Conservation (phyloP, 2,113 vertebrate genomes). For the Laterallus jamaicensis region DNA sequence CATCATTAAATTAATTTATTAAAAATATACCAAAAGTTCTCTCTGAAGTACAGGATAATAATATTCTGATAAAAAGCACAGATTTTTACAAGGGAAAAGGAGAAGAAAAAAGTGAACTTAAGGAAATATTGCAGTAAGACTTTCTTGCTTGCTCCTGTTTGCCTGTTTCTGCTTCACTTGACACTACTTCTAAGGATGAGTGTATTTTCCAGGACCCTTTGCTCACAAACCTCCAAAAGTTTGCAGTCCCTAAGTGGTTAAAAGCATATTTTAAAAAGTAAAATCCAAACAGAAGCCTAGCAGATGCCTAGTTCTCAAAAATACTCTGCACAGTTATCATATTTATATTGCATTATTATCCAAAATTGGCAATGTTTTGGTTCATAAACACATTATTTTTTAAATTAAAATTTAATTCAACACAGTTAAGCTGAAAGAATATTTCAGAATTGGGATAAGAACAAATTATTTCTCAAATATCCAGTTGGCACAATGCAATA, state of each 20-base stretch:
- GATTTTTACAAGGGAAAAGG: neutral
- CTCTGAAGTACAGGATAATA: neutral
- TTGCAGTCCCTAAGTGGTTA: neutral
- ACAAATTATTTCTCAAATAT: neutral
- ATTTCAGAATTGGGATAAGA: neutral
- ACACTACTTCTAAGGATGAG: neutral
- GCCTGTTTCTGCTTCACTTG: neutral
- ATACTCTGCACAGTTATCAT: neutral
- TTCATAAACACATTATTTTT: neutral
- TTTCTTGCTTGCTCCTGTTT: conserved; percentile 8
- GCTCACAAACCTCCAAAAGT: neutral
- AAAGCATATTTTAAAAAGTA: neutral
- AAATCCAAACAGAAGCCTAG: conserved; percentile 1
- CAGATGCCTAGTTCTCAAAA: neutral
- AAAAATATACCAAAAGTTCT: neutral
- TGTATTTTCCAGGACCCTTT: neutral
- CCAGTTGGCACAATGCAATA: neutral
- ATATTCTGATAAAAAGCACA: neutral
- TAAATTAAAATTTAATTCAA: neutral
- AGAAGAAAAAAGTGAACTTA: neutral
- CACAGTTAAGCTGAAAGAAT: neutral
- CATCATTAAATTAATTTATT: neutral
- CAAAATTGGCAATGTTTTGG: neutral
- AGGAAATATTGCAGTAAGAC: neutral
- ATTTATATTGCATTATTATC: neutral